These are phyloP conservation scores for Gambusia yucatana DNA, from an alignment of 2,797 vertebrate species.

Conservation along the genomic window DNA sequence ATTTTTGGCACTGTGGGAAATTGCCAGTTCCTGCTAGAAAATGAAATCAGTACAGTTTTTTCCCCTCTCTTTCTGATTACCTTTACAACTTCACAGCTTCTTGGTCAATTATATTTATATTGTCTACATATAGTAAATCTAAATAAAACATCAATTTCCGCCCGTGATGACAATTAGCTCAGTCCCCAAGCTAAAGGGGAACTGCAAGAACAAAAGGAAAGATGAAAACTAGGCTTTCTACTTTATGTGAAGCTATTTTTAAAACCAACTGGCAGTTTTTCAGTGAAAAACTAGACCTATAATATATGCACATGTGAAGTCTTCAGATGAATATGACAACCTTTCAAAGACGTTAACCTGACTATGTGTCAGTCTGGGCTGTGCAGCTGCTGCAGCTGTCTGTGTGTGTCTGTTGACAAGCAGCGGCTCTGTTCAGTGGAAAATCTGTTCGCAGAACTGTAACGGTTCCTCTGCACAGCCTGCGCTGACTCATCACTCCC, in stretches of 20 bases:
- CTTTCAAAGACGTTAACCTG: slow-evolving; percentile 32
- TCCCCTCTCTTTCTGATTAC: not conserved
- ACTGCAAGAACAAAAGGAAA: not conserved
- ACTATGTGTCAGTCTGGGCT: slow-evolving; percentile 39
- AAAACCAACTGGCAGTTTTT: not conserved
- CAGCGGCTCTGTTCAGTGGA: slow-evolving; percentile 43
- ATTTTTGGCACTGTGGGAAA: not conserved
- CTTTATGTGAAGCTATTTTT: not conserved
- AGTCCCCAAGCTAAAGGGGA: not conserved
- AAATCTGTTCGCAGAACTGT: slow-evolving; percentile 56
- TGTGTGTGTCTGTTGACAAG: not conserved
- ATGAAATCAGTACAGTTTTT: not conserved
- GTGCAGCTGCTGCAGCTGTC: slow-evolving; percentile 18
- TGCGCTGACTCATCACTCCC: slow-evolving; percentile 60
- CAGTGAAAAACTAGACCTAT: not conserved
- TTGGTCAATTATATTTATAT: not conserved
- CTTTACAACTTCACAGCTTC: not conserved
- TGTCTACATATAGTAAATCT: not conserved
- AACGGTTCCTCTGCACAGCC: slow-evolving; percentile 49
- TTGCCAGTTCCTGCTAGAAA: not conserved
- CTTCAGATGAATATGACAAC: slow-evolving; percentile 26
- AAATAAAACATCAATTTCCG: not conserved
- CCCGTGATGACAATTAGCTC: not conserved
- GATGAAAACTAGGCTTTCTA: not conserved
- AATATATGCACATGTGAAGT: slow-evolving; percentile 19